These are phyloP conservation scores for Selene dorsalis DNA, from an alignment of 2,797 vertebrate species.

Conservation along the genomic window DNA sequence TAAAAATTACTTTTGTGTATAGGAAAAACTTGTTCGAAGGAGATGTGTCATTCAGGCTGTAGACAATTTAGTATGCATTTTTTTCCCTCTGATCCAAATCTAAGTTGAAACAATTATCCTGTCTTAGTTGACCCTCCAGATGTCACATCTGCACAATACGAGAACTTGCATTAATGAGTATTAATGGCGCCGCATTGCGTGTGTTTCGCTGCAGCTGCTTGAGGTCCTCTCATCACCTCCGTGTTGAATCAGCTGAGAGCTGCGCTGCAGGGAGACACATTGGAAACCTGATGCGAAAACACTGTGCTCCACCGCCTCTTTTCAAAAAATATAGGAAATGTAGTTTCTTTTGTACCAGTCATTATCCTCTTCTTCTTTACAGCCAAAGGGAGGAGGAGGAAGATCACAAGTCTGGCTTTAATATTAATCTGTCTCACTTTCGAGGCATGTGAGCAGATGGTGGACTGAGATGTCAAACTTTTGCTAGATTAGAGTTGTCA, in stretches of 20 bases:
- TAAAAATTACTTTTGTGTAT: background rate
- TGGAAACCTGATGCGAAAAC: constrained; percentile 48
- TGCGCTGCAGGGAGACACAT: constrained; percentile 16
- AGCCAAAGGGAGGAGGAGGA: background rate
- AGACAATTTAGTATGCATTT: background rate
- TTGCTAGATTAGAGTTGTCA: constrained; percentile 44
- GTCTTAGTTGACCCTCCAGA: background rate
- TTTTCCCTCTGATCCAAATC: background rate
- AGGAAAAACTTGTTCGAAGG: background rate
- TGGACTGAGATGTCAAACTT: constrained; percentile 52
- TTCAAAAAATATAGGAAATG: constrained; percentile 35
- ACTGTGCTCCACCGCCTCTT: constrained; percentile 1
- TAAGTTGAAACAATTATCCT: background rate
- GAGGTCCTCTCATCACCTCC: constrained; percentile 39
- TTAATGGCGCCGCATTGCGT: background rate
- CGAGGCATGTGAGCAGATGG: constrained; percentile 17
- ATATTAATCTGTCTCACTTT: constrained; percentile 40
- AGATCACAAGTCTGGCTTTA: constrained; percentile 33
- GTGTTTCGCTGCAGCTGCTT: constrained; percentile 32
- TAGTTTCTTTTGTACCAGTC: constrained; percentile 18
- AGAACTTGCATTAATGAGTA: background rate
- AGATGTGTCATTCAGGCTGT: background rate
- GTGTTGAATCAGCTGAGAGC: constrained; percentile 63
- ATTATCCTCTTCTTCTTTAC: background rate
- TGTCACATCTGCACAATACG: background rate